Base-by-base conservation (phyloP, 2,113 vertebrate species). In the Prinia subflava region DNA sequence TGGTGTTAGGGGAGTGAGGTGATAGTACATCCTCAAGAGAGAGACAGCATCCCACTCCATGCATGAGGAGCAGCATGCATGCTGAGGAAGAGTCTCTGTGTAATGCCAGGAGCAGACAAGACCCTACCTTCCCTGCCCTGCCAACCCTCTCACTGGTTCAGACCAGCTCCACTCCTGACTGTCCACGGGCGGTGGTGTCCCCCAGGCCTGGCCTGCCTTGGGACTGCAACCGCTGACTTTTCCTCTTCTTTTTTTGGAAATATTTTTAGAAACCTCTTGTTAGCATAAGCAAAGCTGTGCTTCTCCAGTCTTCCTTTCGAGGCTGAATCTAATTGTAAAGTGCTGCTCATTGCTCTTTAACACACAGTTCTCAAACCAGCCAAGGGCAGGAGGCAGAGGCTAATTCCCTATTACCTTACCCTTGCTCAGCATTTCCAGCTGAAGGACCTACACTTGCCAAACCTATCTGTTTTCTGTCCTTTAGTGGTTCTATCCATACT, bases 131-230 rank as follows among this genome's bases (percentile, higher is more conserved):
- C 24, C 60, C 47, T 5, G 3, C 17, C 17, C 37, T 47, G 60
- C 44, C 4, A 3, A 15, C 0, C 8, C 41, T 76, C 41, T 44
- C 13, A 3, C 13, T 39, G 75, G 33, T 3, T 35, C 39, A 14
- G 11, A 18, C 3, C 0, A 2, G 47, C 15, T 39, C 10, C 3
- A 16, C 25, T 11, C 22, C 17, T 0, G 2, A 49, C 5, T 30
- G 30, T 55, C 25, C 47, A 14, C 39, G 64, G 11, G 41, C 4
- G 9, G 47, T 0, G 0, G 41, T 41, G 24, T 60, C 11, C 42
- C 28, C 47, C 63, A 59, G 59, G 16, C 46, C 41, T 30, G 28
- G 30, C 21, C 25, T 55, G 46, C 28, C 55, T 75, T 25, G 2
- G 6, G 8, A 7, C 56, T 52, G 31, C 64, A 56, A 18, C 23